Evolutionary conservation across 1,140 invertebrate genomes (phyloP).

Genomic region (Bombus haemorrhoidalis): DNA sequence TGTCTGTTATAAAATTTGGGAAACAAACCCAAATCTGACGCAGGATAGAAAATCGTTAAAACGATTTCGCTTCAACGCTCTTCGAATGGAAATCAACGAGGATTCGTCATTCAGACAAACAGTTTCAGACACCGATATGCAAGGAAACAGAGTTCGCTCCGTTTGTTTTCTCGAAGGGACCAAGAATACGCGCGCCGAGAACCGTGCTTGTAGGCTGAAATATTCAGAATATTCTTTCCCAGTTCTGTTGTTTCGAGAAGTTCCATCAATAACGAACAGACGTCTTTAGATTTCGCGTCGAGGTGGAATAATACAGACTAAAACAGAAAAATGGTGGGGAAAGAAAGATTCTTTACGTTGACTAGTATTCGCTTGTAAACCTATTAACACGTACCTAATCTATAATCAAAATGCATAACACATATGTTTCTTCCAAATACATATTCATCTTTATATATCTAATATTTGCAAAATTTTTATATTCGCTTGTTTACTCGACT

Average conservation of each 20-base stretch:
- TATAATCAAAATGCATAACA: neutral
- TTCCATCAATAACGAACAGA: slow-evolving; percentile 2
- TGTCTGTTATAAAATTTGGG: neutral
- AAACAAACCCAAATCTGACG: neutral
- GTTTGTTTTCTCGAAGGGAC: neutral
- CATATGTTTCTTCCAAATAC: neutral
- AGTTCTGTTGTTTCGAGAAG: neutral
- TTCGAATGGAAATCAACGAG: neutral
- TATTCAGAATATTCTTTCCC: neutral
- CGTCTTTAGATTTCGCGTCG: neutral
- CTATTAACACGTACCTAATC: neutral
- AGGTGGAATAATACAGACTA: neutral
- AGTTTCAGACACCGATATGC: neutral
- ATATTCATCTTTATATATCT: neutral
- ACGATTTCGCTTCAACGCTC: no score
- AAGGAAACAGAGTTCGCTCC: neutral
- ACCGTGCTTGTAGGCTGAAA: neutral
- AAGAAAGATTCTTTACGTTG: neutral
- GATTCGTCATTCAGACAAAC: neutral
- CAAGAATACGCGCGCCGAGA: neutral
- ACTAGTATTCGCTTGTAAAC: neutral
- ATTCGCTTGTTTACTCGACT: no score
- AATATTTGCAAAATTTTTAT: neutral
- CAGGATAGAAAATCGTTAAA: neutral
- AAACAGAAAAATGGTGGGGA: neutral